Base-by-base conservation (phyloP, 1,140 invertebrate species). In the Bombus consobrinus region DNA sequence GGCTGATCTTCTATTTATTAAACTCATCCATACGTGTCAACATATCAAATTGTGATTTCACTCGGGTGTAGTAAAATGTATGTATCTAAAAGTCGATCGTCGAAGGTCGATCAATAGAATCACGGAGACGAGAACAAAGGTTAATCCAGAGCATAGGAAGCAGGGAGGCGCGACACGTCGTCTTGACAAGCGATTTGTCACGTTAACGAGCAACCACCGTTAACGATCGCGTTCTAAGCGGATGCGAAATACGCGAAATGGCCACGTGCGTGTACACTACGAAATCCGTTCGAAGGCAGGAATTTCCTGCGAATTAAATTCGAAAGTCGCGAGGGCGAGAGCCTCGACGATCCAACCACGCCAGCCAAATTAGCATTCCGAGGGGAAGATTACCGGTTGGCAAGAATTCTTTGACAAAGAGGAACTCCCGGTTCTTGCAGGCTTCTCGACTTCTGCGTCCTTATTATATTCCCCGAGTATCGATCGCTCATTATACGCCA, bases 121-220 rank as follows among this genome's bases (percentile, higher is more conserved):
- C 25, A 25, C 81, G 34, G 73, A 73, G 62, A 77, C 34, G 28
- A 2, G 41, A 12, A 75, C 25, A 34, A 57, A 43, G 47, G 13
- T 43, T 73, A 15, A 64, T 37, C 57, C 37, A 64, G 32, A 47
- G 10, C n/a, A 32, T 22, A 39, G 4, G 39, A 22, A 25, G 39
- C 37, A 64, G 37, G 13, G 13, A 15, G 10, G 37, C 57, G 57
- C 1, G 75, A 72, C 89, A 88, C 62, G 82, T 90, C 82, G 78
- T 47, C 71, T 76, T 92, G 89, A 92, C 88, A 93, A 89, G 74
- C 83, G 84, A 93, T 90, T 93, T 90, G 85, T 92, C 90, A 91
- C n/a, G 69, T 39, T 92, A 88, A 88, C 82, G 83, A 92, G 62
- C 75, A 39, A 74, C 83, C 43, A 72, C 81, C 53, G 91, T 91